These are phyloP conservation scores for Aplysina aerophoba DNA, from an alignment of 37 sponge, comb jelly and placozoan genomes.

Conservation along the genomic window DNA sequence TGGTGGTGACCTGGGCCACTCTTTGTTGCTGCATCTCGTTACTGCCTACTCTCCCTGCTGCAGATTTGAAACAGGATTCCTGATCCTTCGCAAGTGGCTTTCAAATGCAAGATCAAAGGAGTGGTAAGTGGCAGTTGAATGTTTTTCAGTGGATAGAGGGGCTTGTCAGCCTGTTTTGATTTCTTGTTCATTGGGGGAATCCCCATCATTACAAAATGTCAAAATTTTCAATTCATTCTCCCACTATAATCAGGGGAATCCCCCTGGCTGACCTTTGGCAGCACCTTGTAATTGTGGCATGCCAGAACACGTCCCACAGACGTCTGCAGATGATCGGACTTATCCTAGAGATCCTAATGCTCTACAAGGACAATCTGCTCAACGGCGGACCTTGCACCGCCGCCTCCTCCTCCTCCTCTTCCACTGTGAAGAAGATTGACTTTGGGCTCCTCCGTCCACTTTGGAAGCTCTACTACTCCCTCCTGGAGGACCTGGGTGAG, in stretches of 20 bases:
- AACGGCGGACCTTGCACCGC: not conserved
- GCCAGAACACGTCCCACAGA: slow-evolving; percentile 67
- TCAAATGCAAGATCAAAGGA: slow-evolving; percentile 17
- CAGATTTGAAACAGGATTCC: slow-evolving; percentile 76
- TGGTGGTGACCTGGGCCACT: not conserved
- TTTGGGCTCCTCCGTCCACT: slow-evolving; percentile 80
- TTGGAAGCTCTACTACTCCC: slow-evolving; percentile 81
- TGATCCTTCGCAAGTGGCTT: slow-evolving; percentile 45
- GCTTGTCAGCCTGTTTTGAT: not conserved
- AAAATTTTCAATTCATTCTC: not conserved
- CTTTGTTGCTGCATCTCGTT: not conserved
- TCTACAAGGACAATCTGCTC: not conserved
- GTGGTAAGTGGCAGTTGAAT: not conserved
- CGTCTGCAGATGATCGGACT: slow-evolving; percentile 62
- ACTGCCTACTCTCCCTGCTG: not conserved
- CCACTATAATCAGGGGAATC: slow-evolving; percentile 36
- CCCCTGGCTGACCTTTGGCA: slow-evolving; percentile 75
- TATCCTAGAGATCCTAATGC: slow-evolving; percentile 48
- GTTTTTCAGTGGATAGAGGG: not conserved
- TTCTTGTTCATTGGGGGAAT: not conserved
- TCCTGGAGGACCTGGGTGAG: slow-evolving; percentile 69
- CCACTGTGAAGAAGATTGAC: slow-evolving; percentile 46
- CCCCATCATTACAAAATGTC: not conserved
- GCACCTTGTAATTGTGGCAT: slow-evolving; percentile 63
- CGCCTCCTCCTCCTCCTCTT: not conserved